A percentile compares a stretch with the other conserved stretches of the same genome.
phyloP scores from a whole-genome alignment of 2,113 vertebrate species.

The Sclerurus mexicanus region DNA sequence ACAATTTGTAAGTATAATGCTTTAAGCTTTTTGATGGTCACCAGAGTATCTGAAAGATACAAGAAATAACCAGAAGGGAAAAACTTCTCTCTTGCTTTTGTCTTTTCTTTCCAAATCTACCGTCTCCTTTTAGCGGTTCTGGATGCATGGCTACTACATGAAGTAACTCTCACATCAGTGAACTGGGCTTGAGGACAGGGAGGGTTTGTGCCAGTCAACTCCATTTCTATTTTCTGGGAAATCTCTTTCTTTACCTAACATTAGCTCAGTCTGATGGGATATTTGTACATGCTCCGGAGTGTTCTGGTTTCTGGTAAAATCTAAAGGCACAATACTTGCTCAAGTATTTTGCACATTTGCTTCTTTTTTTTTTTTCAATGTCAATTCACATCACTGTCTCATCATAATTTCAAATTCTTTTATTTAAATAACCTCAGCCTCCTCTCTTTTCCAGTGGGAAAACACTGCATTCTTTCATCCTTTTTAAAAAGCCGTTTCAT shows the following conservation, averaged over 20 bases:
- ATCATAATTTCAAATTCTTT: neutral
- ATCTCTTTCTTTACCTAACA: neutral
- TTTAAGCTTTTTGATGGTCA: neutral
- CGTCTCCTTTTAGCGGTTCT: neutral
- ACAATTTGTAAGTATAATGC: slow-evolving; percentile 79
- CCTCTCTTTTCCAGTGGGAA: neutral
- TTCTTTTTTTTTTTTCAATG: neutral
- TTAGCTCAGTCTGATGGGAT: neutral
- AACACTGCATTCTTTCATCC: neutral
- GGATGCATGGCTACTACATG: neutral
- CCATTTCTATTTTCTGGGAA: neutral
- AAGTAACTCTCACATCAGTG: neutral
- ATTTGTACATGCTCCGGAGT: neutral
- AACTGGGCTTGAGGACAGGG: neutral
- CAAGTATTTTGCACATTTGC: neutral
- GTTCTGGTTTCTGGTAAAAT: neutral
- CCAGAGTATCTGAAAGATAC: neutral
- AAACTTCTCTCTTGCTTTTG: neutral
- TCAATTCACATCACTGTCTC: neutral
- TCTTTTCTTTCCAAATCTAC: neutral
- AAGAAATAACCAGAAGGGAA: neutral
- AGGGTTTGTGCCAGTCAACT: neutral
- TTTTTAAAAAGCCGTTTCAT: neutral
- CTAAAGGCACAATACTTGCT: neutral
- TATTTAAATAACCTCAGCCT: neutral